phyloP scores from a whole-genome alignment of 2,888 invertebrate genomes.

The Kuschelorhynchus macadamiae region DNA sequence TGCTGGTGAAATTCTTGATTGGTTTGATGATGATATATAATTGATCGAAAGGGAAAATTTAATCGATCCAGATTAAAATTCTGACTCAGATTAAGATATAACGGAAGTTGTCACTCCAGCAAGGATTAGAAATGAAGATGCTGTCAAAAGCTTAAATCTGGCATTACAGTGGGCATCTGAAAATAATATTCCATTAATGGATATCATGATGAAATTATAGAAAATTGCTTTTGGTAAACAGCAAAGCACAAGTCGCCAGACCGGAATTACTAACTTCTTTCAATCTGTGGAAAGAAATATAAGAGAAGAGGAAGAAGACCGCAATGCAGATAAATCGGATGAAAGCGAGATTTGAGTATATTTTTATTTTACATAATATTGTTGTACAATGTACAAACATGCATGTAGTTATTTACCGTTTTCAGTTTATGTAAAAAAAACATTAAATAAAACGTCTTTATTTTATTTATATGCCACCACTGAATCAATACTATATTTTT shows the following conservation, averaged over 20 bases:
- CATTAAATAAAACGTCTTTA: too few species aligned
- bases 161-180: conserved; percentile 27
- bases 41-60: conserved; percentile 31
- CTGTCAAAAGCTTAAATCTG: conserved; percentile 16
- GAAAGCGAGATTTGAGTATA: too few species aligned
- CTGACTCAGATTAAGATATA: conserved; percentile 21
- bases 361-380: too few species aligned
- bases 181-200: conserved; percentile 24
- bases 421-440: too few species aligned
- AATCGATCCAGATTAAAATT: conserved; percentile 19
- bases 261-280: conserved; percentile 17
- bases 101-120: conserved; percentile 11
- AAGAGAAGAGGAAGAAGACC: neutral
- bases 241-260: conserved; percentile 3
- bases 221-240: conserved; percentile 29
- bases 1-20: conserved; percentile 26
- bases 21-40: conserved; percentile 36
- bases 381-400: too few species aligned
- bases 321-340: too few species aligned
- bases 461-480: too few species aligned
- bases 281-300: conserved; percentile 10
- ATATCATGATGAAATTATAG: conserved; percentile 22
- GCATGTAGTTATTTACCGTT: too few species aligned
- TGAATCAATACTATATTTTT: too few species aligned
- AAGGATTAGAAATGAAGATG: conserved; percentile 24